Percentiles rank a stretch among this genome's conserved stretches.
Evolutionary conservation across 1,140 invertebrate species (phyloP).

Genomic region (Zeugodacus cucurbitae): DNA sequence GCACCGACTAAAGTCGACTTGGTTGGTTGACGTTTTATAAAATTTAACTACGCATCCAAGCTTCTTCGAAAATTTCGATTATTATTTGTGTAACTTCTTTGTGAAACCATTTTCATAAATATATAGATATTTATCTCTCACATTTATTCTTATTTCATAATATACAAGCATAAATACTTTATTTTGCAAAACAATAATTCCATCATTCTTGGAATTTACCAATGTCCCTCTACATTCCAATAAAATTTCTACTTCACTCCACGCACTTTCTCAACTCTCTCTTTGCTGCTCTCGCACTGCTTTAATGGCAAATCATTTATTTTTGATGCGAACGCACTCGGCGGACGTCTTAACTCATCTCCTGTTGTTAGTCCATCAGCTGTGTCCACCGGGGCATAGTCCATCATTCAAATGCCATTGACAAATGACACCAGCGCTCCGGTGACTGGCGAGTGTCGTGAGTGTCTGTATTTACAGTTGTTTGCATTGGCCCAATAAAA

Average conservation of each 20-base stretch:
- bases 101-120: too few species aligned
- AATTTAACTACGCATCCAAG: too few species aligned
- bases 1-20: too few species aligned
- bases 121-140: too few species aligned
- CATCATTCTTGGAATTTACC: not conserved
- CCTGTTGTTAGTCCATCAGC: constrained; percentile 23
- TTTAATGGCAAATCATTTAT: not conserved
- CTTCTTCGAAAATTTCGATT: too few species aligned
- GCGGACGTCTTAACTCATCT: not conserved
- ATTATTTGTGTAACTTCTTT: too few species aligned
- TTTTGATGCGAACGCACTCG: not conserved
- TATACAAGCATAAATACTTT: not conserved
- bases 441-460: not conserved
- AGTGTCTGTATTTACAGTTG: not conserved
- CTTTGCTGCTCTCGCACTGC: not conserved
- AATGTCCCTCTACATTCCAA: not conserved
- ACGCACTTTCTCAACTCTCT: not conserved
- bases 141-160: not conserved
- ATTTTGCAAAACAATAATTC: not conserved
- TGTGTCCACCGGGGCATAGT: not conserved
- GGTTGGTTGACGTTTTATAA: too few species aligned
- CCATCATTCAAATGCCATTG: constrained; percentile 51
- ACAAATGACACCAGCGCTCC: constrained; percentile 50
- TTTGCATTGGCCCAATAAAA: not conserved
- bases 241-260: not conserved